These are phyloP conservation scores for Carassius auratus DNA, from an alignment of 2,113 vertebrate genomes.

Conservation along the genomic window DNA sequence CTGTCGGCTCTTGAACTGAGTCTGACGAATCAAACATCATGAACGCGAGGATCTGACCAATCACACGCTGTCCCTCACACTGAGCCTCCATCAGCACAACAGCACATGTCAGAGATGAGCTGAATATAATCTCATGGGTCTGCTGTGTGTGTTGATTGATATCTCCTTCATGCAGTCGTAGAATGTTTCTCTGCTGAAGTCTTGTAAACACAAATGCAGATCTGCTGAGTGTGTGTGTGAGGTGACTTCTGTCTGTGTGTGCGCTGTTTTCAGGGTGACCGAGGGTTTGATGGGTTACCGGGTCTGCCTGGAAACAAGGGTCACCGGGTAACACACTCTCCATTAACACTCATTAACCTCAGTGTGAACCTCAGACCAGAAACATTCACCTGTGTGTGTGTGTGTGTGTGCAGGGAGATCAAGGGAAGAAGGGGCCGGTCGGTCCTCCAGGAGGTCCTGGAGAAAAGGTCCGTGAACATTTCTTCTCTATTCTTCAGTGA, in stretches of 20 bases:
- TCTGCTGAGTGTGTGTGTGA: neutral
- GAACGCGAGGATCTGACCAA: neutral
- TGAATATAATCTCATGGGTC: neutral
- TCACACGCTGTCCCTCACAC: neutral
- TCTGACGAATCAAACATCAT: no score
- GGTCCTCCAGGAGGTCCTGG: constrained; percentile 76
- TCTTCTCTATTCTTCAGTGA: neutral
- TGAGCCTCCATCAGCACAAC: neutral
- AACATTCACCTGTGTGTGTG: neutral
- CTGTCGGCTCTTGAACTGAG: neutral
- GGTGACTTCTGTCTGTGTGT: neutral
- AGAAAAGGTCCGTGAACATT: constrained; percentile 81
- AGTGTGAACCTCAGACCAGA: neutral
- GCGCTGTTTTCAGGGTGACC: constrained; percentile 81
- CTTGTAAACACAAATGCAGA: neutral
- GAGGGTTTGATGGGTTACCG: constrained; percentile 95
- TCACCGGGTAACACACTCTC: constrained; percentile 67
- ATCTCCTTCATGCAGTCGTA: no score
- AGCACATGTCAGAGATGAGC: neutral
- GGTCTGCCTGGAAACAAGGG: constrained; percentile 81
- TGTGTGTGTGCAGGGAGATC: constrained; percentile 65
- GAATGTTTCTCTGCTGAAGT: no score
- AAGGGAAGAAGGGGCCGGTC: constrained; percentile 69
- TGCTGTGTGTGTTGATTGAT: no score
- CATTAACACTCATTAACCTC: neutral